phyloP scores from a whole-genome alignment of 2,888 invertebrate species.

The Platerodrilus igneus region DNA sequence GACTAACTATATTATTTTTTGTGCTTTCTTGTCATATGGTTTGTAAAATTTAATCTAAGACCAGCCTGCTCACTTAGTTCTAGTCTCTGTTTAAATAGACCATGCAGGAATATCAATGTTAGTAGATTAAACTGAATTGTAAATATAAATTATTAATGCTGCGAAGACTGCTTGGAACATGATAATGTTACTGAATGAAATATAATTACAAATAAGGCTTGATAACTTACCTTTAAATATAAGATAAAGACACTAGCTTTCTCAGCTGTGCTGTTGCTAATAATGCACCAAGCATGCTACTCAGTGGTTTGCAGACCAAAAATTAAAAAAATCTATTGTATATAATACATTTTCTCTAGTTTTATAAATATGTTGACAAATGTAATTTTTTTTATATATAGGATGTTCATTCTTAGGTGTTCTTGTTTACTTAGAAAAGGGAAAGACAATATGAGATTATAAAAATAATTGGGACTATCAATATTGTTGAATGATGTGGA shows the following conservation, averaged over 20 bases:
- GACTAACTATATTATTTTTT: too few species aligned
- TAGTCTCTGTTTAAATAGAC: too few species aligned
- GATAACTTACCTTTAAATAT: slow-evolving; percentile 26
- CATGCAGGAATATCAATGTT: too few species aligned
- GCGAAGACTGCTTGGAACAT: slow-evolving; percentile 38
- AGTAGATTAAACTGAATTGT: too few species aligned
- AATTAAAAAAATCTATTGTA: slow-evolving; percentile 22
- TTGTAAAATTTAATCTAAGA: too few species aligned
- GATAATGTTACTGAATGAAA: slow-evolving; percentile 32
- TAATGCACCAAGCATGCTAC: slow-evolving; percentile 28
- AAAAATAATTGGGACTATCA: slow-evolving; percentile 19
- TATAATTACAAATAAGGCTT: slow-evolving; percentile 16
- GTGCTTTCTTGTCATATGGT: too few species aligned
- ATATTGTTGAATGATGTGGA: slow-evolving; percentile 16
- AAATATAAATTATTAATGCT: slow-evolving; percentile 28
- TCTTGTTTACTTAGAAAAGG: slow-evolving; percentile 14
- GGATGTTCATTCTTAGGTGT: slow-evolving; percentile 12
- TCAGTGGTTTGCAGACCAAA: slow-evolving; percentile 30
- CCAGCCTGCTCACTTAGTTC: too few species aligned
- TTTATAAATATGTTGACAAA: slow-evolving; percentile 21
- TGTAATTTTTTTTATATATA: slow-evolving; percentile 17
- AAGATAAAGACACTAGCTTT: slow-evolving; percentile 32
- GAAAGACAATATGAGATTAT: slow-evolving; percentile 22
- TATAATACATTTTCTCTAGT: slow-evolving; percentile 20
- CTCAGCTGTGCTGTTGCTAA: slow-evolving; percentile 31